Evolutionary conservation across 1,140 invertebrate species (phyloP).

Genomic region (Brachionus rotundiformis): DNA sequence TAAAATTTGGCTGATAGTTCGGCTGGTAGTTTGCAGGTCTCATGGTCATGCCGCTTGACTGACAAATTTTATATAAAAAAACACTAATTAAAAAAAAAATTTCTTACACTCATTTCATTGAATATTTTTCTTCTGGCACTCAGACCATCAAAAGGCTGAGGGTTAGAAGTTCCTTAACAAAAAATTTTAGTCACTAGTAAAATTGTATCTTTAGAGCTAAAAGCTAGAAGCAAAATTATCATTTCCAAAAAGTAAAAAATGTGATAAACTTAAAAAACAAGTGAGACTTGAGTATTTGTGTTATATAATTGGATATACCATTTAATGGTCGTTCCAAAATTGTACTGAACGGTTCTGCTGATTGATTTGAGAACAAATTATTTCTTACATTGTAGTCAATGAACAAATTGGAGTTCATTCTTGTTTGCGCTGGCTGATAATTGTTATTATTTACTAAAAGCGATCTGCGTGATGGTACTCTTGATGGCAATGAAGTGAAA

Average conservation of each 20-base stretch:
- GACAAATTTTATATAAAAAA: background rate
- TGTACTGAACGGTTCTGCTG: background rate
- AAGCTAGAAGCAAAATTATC: background rate
- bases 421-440: background rate
- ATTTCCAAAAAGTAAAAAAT: background rate
- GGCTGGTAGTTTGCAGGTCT: background rate
- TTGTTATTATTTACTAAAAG: background rate
- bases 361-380: constrained; percentile 35
- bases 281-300: background rate
- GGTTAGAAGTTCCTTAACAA: background rate
- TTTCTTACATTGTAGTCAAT: constrained; percentile 37
- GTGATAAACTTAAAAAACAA: background rate
- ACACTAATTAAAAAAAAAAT: background rate
- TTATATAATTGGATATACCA: background rate
- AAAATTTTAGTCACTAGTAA: too few relatives aligned
- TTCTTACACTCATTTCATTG: constrained; percentile 44
- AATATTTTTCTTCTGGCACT: constrained; percentile 33
- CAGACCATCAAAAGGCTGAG: constrained; percentile 32
- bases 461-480: constrained; percentile 15
- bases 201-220: too few relatives aligned
- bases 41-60: background rate
- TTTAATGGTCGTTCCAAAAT: background rate
- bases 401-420: constrained; percentile 17
- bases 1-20: background rate
- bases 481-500: constrained; percentile 11